A percentile compares a stretch with the other conserved stretches of the same genome.
Evolutionary conservation across 1,140 invertebrate species (phyloP).

Genomic region (Spodoptera frugiperda): DNA sequence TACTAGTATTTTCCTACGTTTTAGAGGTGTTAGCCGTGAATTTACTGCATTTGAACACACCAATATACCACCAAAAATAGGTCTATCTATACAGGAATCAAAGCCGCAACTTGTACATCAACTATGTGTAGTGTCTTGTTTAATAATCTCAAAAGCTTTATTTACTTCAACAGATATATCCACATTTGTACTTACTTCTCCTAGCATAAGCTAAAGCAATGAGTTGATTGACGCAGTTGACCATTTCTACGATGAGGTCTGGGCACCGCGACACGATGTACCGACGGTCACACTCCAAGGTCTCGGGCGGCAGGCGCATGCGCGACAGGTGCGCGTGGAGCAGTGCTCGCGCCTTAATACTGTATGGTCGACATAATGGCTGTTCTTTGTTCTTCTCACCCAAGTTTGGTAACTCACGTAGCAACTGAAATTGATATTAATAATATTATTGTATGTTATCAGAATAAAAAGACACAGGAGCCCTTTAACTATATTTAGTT

Average conservation of each 20-base stretch:
- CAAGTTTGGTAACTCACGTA: conserved; percentile 95
- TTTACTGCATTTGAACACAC: too few species aligned
- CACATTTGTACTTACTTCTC: conserved; percentile 89
- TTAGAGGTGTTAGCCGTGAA: too few species aligned
- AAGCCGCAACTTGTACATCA: too few species aligned
- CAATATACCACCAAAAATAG: too few species aligned
- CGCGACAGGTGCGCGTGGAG: conserved; percentile 97
- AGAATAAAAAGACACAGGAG: too few species aligned
- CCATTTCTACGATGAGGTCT: conserved; percentile 99
- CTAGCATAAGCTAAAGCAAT: conserved; percentile 96
- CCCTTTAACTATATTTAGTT: too few species aligned
- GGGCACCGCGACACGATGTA: conserved; percentile 97
- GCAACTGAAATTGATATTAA: conserved; percentile 88
- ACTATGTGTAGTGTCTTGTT: too few species aligned
- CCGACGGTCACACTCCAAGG: conserved; percentile 94
- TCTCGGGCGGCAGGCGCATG: conserved; percentile 92
- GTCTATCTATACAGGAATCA: too few species aligned
- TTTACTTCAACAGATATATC: not conserved
- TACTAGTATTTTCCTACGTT: too few species aligned
- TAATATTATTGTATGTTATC: not conserved
- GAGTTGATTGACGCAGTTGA: conserved; percentile 97
- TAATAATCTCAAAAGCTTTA: not conserved
- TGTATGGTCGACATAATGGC: conserved; percentile 97
- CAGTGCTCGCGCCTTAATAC: conserved; percentile 97
- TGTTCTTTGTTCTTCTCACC: conserved; percentile 98